Evolutionary conservation across 2,797 vertebrate genomes (phyloP).

Genomic region (Staurois parvus): DNA sequence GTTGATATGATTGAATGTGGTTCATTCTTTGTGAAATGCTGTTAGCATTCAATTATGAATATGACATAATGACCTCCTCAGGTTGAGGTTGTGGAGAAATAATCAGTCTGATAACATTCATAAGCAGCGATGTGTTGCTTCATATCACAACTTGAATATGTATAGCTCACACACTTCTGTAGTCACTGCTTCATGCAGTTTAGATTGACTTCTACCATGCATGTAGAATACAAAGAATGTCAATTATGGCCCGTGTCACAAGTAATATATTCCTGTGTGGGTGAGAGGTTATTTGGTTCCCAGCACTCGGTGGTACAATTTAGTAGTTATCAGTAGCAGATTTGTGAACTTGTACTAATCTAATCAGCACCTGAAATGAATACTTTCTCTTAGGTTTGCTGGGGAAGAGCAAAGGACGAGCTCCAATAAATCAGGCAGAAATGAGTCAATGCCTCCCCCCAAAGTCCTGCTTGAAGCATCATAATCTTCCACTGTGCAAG

Average conservation of each 20-base stretch:
- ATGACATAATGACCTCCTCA: background rate
- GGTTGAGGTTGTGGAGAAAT: background rate
- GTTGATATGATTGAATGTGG: background rate
- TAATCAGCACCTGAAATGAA: conserved; percentile 2
- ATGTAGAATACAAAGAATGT: conserved; percentile 32
- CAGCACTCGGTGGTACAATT: conserved; percentile 40
- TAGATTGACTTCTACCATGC: background rate
- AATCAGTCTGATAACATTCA: conserved; percentile 1
- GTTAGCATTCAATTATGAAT: conserved; percentile 3
- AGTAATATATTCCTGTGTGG: conserved; percentile 12
- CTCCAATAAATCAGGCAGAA: background rate
- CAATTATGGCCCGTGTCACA: conserved; percentile 29
- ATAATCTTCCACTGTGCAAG: no score
- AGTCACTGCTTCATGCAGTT: background rate
- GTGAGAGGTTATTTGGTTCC: conserved; percentile 31
- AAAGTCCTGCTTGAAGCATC: no score
- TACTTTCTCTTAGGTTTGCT: background rate
- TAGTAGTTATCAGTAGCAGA: conserved; percentile 37
- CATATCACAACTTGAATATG: background rate
- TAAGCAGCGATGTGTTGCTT: background rate
- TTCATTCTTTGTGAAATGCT: conserved; percentile 1
- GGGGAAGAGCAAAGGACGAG: background rate
- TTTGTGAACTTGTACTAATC: conserved; percentile 39
- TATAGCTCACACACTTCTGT: background rate
- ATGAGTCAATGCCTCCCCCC: no score